Percentiles rank a stretch among this genome's conserved stretches.
phyloP scores from a whole-genome alignment of 2,888 invertebrate genomes.

The Amphipyra berbera region DNA sequence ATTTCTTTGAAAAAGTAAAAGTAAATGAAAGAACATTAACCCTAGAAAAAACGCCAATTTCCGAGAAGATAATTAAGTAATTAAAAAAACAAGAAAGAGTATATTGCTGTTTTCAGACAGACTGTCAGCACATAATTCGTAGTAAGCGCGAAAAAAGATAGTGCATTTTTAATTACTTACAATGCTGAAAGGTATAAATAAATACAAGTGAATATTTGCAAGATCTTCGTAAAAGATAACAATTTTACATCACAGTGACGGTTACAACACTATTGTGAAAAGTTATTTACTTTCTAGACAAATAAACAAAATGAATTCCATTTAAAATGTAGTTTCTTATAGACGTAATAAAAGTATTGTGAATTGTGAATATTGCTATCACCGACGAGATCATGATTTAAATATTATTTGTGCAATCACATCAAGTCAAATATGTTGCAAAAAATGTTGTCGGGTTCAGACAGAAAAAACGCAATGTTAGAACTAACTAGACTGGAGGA shows the following conservation, averaged over 20 bases:
- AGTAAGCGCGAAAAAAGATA: too few relatives aligned
- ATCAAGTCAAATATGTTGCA: conserved; percentile 45
- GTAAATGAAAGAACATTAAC: too few relatives aligned
- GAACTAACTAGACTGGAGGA: conserved; percentile 19
- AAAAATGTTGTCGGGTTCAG: conserved; percentile 31
- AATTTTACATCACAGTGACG: conserved; percentile 27
- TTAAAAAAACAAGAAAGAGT: too few relatives aligned
- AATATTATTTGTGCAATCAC: conserved; percentile 44
- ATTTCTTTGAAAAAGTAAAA: too few relatives aligned
- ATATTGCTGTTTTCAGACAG: too few relatives aligned
- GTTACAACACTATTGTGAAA: conserved; percentile 28
- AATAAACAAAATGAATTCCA: conserved; percentile 13
- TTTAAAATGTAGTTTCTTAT: conserved; percentile 25
- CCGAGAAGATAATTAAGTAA: too few relatives aligned
- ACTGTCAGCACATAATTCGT: too few relatives aligned
- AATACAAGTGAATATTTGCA: conserved; percentile 1
- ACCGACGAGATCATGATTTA: conserved; percentile 45
- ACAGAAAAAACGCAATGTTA: conserved; percentile 23
- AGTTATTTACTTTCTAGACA: conserved; percentile 47
- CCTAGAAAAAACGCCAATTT: too few relatives aligned
- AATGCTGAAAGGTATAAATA: conserved; percentile 3
- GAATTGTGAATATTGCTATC: conserved; percentile 47
- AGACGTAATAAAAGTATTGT: conserved; percentile 34
- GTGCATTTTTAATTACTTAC: neutral
- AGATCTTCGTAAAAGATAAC: conserved; percentile 23